Conservation (phyloP, 2,113 vertebrate species). For the Rhea pennata region DNA sequence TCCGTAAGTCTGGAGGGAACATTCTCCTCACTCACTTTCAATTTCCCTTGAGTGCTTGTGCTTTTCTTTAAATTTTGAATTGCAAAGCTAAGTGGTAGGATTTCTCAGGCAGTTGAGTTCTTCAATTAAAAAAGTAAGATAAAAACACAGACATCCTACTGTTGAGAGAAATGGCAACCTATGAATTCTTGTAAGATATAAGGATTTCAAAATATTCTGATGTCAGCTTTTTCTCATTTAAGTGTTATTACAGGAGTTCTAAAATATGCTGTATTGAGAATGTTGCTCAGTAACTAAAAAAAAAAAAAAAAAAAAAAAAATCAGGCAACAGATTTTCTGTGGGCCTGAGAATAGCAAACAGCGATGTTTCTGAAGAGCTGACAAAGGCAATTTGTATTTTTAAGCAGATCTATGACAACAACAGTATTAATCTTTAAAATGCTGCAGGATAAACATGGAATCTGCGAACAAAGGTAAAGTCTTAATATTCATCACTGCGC, state of each 20-base stretch:
- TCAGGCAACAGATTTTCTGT: background rate
- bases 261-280: background rate
- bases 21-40: background rate
- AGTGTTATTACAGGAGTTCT: background rate
- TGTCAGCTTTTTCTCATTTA: background rate
- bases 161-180: background rate
- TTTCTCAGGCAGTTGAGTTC: background rate
- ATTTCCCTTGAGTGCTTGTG: background rate
- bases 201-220: background rate
- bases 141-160: background rate
- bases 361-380: background rate
- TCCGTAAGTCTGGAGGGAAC: background rate
- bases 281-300: background rate
- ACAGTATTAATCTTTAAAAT: constrained; percentile 4
- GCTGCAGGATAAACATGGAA: background rate
- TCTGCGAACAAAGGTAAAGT: background rate
- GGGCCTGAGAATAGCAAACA: background rate
- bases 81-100: background rate
- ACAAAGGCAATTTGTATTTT: background rate
- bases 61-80: background rate
- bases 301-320: background rate
- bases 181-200: background rate
- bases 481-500: background rate
- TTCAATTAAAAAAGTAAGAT: background rate
- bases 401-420: background rate